These are phyloP conservation scores for Philypnodon macrostomus DNA, from an alignment of 2,797 vertebrate genomes.

Conservation along the genomic window DNA sequence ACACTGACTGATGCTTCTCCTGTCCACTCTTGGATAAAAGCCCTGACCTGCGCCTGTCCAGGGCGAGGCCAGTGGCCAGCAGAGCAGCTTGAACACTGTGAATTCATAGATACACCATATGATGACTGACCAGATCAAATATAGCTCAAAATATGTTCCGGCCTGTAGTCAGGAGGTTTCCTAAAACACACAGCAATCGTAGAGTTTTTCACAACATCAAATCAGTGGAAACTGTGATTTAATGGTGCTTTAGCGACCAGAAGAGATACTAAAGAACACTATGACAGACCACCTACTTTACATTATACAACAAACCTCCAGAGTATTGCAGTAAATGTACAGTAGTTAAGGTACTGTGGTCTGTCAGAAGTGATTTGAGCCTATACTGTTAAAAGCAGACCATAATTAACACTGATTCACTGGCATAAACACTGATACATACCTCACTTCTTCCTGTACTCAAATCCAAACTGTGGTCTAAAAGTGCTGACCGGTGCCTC, in stretches of 20 bases:
- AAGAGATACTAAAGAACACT: too few species aligned
- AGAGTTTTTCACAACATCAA: too few species aligned
- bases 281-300: too few species aligned
- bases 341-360: neutral
- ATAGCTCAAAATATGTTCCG: too few species aligned
- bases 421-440: conserved; percentile 1
- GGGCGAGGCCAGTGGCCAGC: conserved; percentile 36
- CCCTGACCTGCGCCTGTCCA: conserved; percentile 45
- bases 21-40: conserved; percentile 53
- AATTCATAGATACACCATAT: neutral
- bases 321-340: too few species aligned
- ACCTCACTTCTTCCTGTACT: conserved; percentile 4
- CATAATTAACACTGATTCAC: conserved; percentile 5
- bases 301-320: too few species aligned
- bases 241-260: too few species aligned
- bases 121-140: too few species aligned
- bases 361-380: neutral
- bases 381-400: neutral
- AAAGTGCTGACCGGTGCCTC: conserved; percentile 29
- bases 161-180: too few species aligned
- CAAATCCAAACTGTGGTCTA: conserved; percentile 2
- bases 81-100: conserved; percentile 22
- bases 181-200: too few species aligned
- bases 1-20: conserved; percentile 53
- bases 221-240: too few species aligned